Base-by-base conservation (phyloP, 37 sponge, comb jelly and placozoan genomes). In the Mnemiopsis leidyi region DNA sequence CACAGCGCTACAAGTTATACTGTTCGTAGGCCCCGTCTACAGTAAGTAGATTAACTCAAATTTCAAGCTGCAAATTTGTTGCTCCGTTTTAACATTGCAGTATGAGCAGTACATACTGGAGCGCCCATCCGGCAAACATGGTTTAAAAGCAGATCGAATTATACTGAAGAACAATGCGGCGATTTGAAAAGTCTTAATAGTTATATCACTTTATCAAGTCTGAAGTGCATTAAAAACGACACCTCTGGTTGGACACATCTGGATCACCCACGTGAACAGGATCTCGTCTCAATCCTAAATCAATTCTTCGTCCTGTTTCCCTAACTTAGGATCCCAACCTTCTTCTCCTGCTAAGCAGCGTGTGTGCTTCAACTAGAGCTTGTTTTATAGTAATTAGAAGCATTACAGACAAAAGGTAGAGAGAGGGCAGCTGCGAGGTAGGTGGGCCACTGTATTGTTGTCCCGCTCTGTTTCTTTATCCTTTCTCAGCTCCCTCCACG, bases 151-250 rank as follows among this genome's bases (percentile, higher is more conserved):
- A 13, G 5, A 5, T 13, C 13, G 5, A 48, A 48, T 48, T 48
- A 5, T 18, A 48, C 61, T 13, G 5, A 5, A 48, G 61, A 48
- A 48, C 61, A 48, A 48, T 48, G 61, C 5, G 13, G 9, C 13
- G 61, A 48, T 18, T 48, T 13, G n/a, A 48, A 48, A 48, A 48
- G 61, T 48, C 61, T 18, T 5, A 18, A 71, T 25, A 23, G 75
- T 71, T 71, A 71, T 7, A 71, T 71, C 30, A 71, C 30, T 71
- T 71, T 71, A 71, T 71, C 30, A 71, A 7, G 75, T 71, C 30
- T 28, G 30, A 7, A 28, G 7, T 28, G 20, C 3, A 71, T 71
- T 71, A 5, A 29, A 71, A 25, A 28, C 75, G 30, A 18, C 7
- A 25, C 25, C 75, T 71, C 61, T 48, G 61, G 61, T 48, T 48